Base-by-base conservation (phyloP, 2,888 invertebrate genomes). In the Neoascia interrupta region DNA sequence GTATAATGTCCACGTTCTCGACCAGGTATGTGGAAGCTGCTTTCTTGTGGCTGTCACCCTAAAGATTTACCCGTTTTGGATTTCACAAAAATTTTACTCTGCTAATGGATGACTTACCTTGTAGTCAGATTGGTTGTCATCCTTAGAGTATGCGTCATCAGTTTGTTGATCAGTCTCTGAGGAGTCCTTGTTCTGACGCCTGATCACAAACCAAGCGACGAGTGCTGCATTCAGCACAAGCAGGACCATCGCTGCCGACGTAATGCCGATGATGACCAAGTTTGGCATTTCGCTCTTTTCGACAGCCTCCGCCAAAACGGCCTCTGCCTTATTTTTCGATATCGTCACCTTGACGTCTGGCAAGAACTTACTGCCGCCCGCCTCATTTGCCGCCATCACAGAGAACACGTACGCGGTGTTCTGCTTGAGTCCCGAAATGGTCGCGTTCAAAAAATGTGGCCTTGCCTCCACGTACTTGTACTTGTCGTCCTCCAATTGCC, bases 71-170 rank as follows among this genome's bases (percentile, higher is more conserved):
- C n/a, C n/a, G n/a, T n/a, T n/a, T n/a, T n/a, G n/a, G n/a, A n/a
- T n/a, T n/a, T n/a, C n/a, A n/a, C n/a, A n/a, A n/a, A n/a, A n/a
- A n/a, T n/a, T n/a, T n/a, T n/a, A n/a, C n/a, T n/a, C n/a, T n/a
- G n/a, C n/a, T n/a, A n/a, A n/a, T 26, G 26, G 4, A 10, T 4
- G 1, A 8, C 18, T 2, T 83, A 87, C 87, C 86, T 87, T 87
- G 13, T 87, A 87, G 1, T 86, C 87, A 0, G 87, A 87, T 53
- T 87, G 87, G 41, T 84, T 86, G 53, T 87, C 87, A 36, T 87
- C 87, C 82, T 87, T 87, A 15, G 87, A 87, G 81, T 87, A 87
- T 37, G 86, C 87, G 75, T 87, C 87, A 41, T 87, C 87, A 39
- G 84, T 85, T 53, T 84, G 87, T 26, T 85, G 84, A 72, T 87